These are phyloP conservation scores for Lerema accius DNA, from an alignment of 1,140 invertebrate genomes.

Conservation along the genomic window DNA sequence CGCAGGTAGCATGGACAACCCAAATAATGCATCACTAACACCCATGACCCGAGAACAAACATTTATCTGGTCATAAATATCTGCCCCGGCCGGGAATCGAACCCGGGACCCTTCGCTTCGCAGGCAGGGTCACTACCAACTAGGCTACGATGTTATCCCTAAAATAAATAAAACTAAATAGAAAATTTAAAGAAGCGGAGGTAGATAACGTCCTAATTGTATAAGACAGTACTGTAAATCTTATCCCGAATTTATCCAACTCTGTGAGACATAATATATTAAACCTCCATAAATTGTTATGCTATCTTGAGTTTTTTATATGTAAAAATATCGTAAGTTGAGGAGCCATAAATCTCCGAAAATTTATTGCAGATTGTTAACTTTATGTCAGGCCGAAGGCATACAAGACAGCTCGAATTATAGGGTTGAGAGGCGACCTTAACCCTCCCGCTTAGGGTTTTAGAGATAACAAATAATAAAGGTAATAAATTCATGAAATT, in stretches of 20 bases:
- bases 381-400: constrained; percentile 4
- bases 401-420: not conserved
- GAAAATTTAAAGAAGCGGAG: no score
- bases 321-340: constrained; percentile 17
- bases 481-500: not conserved
- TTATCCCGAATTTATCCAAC: constrained; percentile 4
- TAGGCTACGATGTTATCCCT: no score
- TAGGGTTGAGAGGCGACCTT: constrained; percentile 4
- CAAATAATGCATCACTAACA: no score
- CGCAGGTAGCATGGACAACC: no score
- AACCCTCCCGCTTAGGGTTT: not conserved
- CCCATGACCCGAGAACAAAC: no score
- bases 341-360: constrained; percentile 6
- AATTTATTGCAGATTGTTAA: constrained; percentile 24
- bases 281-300: constrained; percentile 12
- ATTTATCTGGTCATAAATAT: no score
- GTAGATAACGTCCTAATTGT: no score
- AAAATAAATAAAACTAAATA: no score
- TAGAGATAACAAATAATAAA: not conserved
- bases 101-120: no score
- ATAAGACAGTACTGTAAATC: not conserved
- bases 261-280: not conserved
- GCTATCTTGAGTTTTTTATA: constrained; percentile 8
- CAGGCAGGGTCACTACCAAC: no score
- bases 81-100: no score